Percentiles rank a stretch among this genome's conserved stretches.
Evolutionary conservation across 2,797 vertebrate genomes (phyloP).

Genomic region (Uromys caudimaculatus): DNA sequence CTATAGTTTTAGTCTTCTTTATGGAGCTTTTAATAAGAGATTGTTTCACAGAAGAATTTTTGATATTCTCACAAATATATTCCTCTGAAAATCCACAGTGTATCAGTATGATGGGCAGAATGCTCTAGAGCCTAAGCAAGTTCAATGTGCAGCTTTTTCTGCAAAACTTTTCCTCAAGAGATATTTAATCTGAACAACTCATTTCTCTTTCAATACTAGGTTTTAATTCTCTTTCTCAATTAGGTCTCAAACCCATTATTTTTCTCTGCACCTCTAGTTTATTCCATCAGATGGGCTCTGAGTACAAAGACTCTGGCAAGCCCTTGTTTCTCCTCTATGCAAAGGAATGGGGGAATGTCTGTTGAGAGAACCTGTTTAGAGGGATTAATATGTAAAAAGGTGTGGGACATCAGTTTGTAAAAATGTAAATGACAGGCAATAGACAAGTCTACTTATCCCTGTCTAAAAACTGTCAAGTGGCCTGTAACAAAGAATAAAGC

Average conservation of each 20-base stretch:
- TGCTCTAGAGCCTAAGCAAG: constrained; percentile 61
- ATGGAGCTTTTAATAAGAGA: not conserved
- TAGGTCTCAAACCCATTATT: not conserved
- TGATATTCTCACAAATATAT: not conserved
- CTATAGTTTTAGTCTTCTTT: not conserved
- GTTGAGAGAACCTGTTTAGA: not conserved
- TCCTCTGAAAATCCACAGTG: constrained; percentile 60
- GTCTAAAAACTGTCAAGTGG: not conserved
- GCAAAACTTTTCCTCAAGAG: constrained; percentile 40
- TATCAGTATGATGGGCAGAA: constrained; percentile 57
- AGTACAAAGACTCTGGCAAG: not conserved
- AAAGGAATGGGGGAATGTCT: not conserved
- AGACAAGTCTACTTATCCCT: not conserved
- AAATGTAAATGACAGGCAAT: not conserved
- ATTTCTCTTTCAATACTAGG: not conserved
- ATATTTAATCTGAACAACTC: constrained; percentile 26
- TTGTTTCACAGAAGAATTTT: not conserved
- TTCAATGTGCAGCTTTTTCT: constrained; percentile 54
- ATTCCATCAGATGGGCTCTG: not conserved
- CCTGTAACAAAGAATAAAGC: not conserved
- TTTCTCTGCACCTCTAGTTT: not conserved
- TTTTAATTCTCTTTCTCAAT: not conserved
- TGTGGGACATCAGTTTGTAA: not conserved
- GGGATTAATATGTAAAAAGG: not conserved
- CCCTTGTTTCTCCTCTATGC: not conserved